Conservation (phyloP, 1,140 invertebrate genomes). For the Colletes latitarsis region DNA sequence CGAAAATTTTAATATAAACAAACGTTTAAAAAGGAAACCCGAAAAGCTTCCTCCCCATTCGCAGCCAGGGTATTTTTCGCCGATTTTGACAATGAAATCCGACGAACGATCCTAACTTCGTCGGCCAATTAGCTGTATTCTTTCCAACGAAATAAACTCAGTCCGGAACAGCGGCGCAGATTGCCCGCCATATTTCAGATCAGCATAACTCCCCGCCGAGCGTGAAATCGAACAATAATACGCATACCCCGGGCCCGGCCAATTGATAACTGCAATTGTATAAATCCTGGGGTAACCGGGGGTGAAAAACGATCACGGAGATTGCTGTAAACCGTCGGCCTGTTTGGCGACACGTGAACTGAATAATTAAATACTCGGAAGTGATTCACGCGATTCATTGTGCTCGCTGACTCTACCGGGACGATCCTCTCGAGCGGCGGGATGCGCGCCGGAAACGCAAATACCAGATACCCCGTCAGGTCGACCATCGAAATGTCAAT, state of each 20-base stretch:
- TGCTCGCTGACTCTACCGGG: slow-evolving; percentile 43
- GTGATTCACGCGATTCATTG: slow-evolving; percentile 58
- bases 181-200: slow-evolving; percentile 10
- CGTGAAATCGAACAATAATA: slow-evolving; percentile 37
- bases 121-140: background rate
- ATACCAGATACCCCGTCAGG: slow-evolving; percentile 57
- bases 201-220: slow-evolving; percentile 11
- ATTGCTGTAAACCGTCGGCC: slow-evolving; percentile 35
- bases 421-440: slow-evolving; percentile 49
- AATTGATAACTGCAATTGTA: slow-evolving; percentile 31
- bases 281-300: background rate
- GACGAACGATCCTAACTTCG: background rate
- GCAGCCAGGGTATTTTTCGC: background rate
- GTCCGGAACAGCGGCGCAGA: background rate
- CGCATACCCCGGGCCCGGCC: slow-evolving; percentile 1
- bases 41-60: no score
- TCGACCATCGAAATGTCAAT: slow-evolving; percentile 66
- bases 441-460: slow-evolving; percentile 61
- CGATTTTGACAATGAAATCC: background rate
- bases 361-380: slow-evolving; percentile 68
- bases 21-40: no score
- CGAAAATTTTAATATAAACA: no score
- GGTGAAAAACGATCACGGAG: slow-evolving; percentile 45
- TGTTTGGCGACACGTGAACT: slow-evolving; percentile 46
- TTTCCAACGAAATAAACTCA: background rate